Percentiles rank a stretch among this genome's conserved stretches.
phyloP scores from a whole-genome alignment of 1,140 invertebrate genomes.

The Plodia interpunctella region DNA sequence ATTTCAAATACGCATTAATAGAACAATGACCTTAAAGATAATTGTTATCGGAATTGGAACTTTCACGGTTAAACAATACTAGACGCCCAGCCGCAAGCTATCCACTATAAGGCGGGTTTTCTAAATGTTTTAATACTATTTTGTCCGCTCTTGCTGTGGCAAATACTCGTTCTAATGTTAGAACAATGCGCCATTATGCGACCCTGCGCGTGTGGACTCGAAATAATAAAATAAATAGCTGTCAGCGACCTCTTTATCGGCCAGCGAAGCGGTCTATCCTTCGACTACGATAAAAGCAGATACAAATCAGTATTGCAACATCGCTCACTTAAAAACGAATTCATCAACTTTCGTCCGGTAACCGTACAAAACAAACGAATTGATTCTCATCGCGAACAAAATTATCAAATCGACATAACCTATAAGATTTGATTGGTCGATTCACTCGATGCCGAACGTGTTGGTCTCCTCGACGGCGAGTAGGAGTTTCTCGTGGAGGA shows the following conservation, averaged over 20 bases:
- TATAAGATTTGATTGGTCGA: too few relatives aligned
- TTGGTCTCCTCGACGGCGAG: constrained; percentile 98
- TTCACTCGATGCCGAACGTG: constrained; percentile 97
- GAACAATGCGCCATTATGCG: too few relatives aligned
- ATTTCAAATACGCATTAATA: background rate
- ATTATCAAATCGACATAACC: too few relatives aligned
- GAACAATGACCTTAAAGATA: constrained; percentile 5
- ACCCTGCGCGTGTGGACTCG: background rate
- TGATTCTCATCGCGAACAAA: too few relatives aligned
- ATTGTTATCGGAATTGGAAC: constrained; percentile 5
- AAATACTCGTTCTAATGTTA: too few relatives aligned
- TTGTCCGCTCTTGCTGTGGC: too few relatives aligned
- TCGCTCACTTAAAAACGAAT: too few relatives aligned
- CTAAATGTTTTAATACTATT: too few relatives aligned
- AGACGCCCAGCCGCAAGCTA: background rate
- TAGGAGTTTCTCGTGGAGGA: constrained; percentile 95
- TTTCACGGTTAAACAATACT: background rate
- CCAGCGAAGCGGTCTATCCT: background rate
- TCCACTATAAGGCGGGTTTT: too few relatives aligned
- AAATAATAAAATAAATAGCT: background rate
- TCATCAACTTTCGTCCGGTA: too few relatives aligned
- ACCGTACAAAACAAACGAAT: too few relatives aligned
- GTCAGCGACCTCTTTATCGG: background rate
- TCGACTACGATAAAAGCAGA: background rate
- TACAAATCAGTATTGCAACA: background rate